Evolutionary conservation across 2,888 invertebrate genomes (phyloP).

Genomic region (Bimastos eiseni): DNA sequence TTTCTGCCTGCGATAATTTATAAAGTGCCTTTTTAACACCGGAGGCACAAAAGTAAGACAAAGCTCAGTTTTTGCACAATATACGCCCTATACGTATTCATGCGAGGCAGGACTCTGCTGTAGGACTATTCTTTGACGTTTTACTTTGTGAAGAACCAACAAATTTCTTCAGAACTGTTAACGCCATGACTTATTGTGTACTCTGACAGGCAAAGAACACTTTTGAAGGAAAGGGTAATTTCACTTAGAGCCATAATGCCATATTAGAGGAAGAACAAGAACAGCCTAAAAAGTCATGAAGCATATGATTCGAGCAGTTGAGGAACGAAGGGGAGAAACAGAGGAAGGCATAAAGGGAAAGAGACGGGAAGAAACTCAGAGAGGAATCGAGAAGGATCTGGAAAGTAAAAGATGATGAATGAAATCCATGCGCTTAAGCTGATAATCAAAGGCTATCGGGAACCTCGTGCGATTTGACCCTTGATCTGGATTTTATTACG

Average conservation of each 20-base stretch:
- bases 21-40: neutral
- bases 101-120: neutral
- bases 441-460: constrained; percentile 3
- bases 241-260: neutral
- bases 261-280: neutral
- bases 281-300: neutral
- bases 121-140: neutral
- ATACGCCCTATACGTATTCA: neutral
- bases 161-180: neutral
- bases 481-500: constrained; percentile 20
- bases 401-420: neutral
- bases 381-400: neutral
- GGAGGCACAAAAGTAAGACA: neutral
- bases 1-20: neutral
- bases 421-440: neutral
- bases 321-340: neutral
- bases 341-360: neutral
- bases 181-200: neutral
- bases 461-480: constrained; percentile 4
- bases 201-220: neutral
- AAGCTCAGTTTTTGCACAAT: neutral
- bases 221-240: neutral
- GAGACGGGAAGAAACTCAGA: neutral
- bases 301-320: neutral
- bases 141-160: neutral